These are phyloP conservation scores for Syngnathus typhle DNA, from an alignment of 2,113 vertebrate species.

Conservation along the genomic window DNA sequence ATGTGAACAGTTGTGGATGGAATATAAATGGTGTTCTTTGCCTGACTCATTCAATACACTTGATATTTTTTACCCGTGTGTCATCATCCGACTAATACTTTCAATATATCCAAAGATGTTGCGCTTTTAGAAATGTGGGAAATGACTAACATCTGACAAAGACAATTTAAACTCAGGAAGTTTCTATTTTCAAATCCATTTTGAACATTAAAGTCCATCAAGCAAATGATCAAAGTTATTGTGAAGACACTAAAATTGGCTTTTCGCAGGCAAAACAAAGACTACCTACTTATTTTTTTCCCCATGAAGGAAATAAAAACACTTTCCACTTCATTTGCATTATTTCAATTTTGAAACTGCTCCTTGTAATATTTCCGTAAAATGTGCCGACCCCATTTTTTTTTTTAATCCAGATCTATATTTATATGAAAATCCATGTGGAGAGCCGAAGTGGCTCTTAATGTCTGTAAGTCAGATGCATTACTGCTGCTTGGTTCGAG, in stretches of 20 bases:
- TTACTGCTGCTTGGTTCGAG: not conserved
- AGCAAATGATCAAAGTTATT: not conserved
- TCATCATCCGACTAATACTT: conserved; percentile 17
- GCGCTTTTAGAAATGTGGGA: conserved; percentile 14
- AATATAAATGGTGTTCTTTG: conserved; percentile 16
- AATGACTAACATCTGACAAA: conserved; percentile 7
- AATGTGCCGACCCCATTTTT: not conserved
- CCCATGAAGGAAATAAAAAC: not conserved
- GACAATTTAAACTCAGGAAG: not conserved
- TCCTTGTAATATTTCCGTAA: not conserved
- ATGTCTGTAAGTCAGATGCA: not conserved
- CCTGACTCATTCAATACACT: conserved; percentile 22
- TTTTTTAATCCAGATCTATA: not conserved
- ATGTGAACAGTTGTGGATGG: conserved; percentile 13
- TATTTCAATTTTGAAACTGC: not conserved
- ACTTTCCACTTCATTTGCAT: not conserved
- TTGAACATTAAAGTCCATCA: not conserved
- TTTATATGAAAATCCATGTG: not conserved
- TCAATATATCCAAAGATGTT: conserved; percentile 15
- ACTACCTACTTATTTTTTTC: not conserved
- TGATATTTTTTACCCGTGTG: conserved; percentile 17
- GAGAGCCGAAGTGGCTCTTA: not conserved
- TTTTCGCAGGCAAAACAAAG: not conserved
- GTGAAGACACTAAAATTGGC: not conserved
- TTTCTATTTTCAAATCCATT: not conserved